phyloP scores from a whole-genome alignment of 2,888 invertebrate species.

The Trichogramma evanescens region DNA sequence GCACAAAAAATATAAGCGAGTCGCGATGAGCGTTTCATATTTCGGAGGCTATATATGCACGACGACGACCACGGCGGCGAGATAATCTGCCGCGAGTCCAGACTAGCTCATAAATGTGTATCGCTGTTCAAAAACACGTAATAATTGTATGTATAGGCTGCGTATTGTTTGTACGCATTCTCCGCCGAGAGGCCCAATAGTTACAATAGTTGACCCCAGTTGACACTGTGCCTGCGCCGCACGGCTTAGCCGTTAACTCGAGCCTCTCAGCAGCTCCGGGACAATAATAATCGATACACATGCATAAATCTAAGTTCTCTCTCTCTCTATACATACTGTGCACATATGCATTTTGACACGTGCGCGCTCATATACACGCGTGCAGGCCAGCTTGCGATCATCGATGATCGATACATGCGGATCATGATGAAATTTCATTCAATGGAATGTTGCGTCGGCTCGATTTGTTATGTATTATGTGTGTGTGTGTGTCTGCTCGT shows the following conservation, averaged over 20 bases:
- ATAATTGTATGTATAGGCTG: slow-evolving; percentile 31
- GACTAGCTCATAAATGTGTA: neutral
- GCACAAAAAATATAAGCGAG: too few species aligned
- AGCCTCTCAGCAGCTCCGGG: slow-evolving; percentile 31
- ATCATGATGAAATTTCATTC: neutral
- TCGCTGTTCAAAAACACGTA: neutral
- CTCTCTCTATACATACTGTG: slow-evolving; percentile 38
- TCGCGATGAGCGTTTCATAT: too few species aligned
- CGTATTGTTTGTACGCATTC: slow-evolving; percentile 43
- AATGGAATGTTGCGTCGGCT: neutral
- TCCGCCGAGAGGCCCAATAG: slow-evolving; percentile 30
- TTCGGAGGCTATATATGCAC: neutral
- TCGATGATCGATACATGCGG: slow-evolving; percentile 19
- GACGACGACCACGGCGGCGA: neutral
- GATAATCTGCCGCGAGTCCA: neutral
- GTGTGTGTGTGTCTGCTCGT: too few species aligned
- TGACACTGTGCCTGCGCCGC: slow-evolving; percentile 36
- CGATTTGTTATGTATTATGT: neutral
- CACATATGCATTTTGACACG: slow-evolving; percentile 36
- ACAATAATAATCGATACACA: slow-evolving; percentile 37
- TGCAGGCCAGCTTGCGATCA: slow-evolving; percentile 40
- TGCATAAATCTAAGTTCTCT: slow-evolving; percentile 45
- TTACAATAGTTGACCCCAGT: slow-evolving; percentile 42
- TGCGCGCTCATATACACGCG: slow-evolving; percentile 46
- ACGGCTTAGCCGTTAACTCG: slow-evolving; percentile 44